Conservation (phyloP, 2,113 vertebrate genomes). For the Scortum barcoo region DNA sequence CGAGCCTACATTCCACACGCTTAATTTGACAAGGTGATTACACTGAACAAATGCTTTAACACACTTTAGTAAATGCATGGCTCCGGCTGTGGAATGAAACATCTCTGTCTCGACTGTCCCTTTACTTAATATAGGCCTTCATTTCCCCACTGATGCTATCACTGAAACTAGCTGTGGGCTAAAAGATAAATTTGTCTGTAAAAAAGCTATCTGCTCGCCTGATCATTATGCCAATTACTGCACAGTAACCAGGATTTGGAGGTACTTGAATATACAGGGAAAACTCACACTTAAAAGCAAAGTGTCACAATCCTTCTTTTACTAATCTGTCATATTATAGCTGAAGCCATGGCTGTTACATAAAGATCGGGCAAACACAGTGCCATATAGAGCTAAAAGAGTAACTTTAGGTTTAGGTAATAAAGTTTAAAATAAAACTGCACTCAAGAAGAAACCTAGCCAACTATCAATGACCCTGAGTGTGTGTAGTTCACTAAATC, state of each 20-base stretch:
- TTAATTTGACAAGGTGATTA: constrained; percentile 55
- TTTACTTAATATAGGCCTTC: constrained; percentile 46
- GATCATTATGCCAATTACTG: constrained; percentile 69
- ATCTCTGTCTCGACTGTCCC: constrained; percentile 30
- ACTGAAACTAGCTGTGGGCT: constrained; percentile 58
- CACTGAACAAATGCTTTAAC: constrained; percentile 37
- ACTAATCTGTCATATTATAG: constrained; percentile 16
- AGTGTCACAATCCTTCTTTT: constrained; percentile 9
- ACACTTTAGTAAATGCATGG: constrained; percentile 32
- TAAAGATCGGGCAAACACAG: constrained; percentile 14
- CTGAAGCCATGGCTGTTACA: constrained; percentile 10
- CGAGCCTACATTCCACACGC: constrained; percentile 10
- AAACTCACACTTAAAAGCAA: constrained; percentile 19
- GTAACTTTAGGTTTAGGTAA: constrained; percentile 43
- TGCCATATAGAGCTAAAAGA: constrained; percentile 1
- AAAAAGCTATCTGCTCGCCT: constrained; percentile 66
- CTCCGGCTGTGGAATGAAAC: constrained; percentile 32
- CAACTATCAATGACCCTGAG: constrained; percentile 60
- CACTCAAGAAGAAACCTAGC: constrained; percentile 49
- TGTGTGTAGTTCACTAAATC: constrained; percentile 66
- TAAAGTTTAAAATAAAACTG: constrained; percentile 56
- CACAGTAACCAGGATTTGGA: constrained; percentile 24
- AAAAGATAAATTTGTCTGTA: constrained; percentile 63
- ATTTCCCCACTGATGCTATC: constrained; percentile 63
- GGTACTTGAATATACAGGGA: constrained; percentile 30